These are phyloP conservation scores for Cyclura pinguis DNA, from an alignment of 2,797 vertebrate genomes.

Conservation along the genomic window DNA sequence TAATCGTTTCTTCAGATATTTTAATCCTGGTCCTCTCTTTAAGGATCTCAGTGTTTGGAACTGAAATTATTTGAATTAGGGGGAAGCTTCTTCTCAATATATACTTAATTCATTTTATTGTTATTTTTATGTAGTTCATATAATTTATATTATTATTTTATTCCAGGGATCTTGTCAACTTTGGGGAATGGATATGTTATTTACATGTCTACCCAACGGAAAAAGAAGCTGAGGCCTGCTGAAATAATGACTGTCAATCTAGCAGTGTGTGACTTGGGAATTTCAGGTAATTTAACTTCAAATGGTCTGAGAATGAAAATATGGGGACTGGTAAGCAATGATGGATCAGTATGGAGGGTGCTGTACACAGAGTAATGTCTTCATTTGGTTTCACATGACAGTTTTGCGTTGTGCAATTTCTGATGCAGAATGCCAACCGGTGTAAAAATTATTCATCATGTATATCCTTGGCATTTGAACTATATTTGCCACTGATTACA, in stretches of 20 bases:
- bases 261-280: conserved; percentile 93
- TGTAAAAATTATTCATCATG: neutral
- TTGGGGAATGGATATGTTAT: conserved; percentile 94
- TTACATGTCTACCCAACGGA: conserved; percentile 87
- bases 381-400: neutral
- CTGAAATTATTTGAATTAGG: neutral
- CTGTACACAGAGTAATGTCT: neutral
- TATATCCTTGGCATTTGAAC: neutral
- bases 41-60: conserved; percentile 1
- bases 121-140: neutral
- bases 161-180: conserved; percentile 89
- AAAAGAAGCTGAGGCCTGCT: conserved; percentile 92
- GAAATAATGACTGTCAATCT: conserved; percentile 96
- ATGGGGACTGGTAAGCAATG: neutral
- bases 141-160: conserved; percentile 33
- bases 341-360: neutral
- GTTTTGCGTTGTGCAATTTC: neutral
- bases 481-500: neutral
- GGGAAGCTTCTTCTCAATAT: neutral
- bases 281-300: conserved; percentile 87
- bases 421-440: neutral
- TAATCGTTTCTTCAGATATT: neutral
- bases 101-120: neutral
- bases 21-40: conserved; percentile 1
- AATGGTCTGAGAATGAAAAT: neutral